These are phyloP conservation scores for Apis florea DNA, from an alignment of 1,140 invertebrate genomes.

Conservation along the genomic window DNA sequence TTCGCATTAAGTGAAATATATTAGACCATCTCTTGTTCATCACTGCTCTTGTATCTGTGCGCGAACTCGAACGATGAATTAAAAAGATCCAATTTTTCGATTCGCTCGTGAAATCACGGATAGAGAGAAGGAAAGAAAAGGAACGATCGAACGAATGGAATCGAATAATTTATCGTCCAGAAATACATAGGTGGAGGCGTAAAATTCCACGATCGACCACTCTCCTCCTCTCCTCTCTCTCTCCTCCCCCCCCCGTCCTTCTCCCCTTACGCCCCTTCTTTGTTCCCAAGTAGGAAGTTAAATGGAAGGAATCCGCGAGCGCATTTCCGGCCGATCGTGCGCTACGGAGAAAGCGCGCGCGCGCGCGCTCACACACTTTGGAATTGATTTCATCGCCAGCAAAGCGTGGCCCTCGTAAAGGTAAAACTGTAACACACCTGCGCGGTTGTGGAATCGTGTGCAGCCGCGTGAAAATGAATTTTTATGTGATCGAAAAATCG, in stretches of 20 bases:
- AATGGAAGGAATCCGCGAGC: conserved; percentile 11
- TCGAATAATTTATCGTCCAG: neutral
- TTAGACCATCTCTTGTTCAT: neutral
- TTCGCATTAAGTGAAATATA: neutral
- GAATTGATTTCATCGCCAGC: conserved; percentile 63
- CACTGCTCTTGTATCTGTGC: too few relatives aligned
- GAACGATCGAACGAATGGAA: neutral
- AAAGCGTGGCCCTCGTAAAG: conserved; percentile 22
- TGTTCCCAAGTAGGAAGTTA: conserved; percentile 20
- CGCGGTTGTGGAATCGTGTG: conserved; percentile 14
- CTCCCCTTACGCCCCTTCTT: neutral
- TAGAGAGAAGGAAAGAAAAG: too few relatives aligned
- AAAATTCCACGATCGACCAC: neutral
- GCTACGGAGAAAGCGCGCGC: conserved; percentile 49
- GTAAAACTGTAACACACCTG: conserved; percentile 25
- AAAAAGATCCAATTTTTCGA: too few relatives aligned
- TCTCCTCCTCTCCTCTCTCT: too few relatives aligned
- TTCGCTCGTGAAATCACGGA: too few relatives aligned
- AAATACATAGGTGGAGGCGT: too few relatives aligned
- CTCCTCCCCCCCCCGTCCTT: too few relatives aligned
- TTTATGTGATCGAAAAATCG: conserved; percentile 51
- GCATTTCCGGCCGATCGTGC: conserved; percentile 54
- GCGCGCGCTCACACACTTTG: conserved; percentile 32
- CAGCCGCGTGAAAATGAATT: conserved; percentile 26
- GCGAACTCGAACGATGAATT: too few relatives aligned